Base-by-base conservation (phyloP, 2,113 vertebrate species). In the Cyanistes caeruleus region DNA sequence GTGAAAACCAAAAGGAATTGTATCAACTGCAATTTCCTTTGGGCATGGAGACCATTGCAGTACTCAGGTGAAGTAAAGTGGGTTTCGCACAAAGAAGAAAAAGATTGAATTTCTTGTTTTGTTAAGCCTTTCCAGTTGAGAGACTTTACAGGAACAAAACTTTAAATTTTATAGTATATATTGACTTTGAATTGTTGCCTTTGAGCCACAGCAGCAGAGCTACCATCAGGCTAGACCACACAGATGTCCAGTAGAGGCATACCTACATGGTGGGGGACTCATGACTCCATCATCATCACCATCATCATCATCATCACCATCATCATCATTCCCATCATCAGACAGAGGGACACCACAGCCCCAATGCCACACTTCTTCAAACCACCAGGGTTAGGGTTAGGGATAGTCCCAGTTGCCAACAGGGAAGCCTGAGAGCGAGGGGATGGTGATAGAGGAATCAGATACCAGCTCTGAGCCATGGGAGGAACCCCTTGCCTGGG, bases 341-440 rank as follows among this genome's bases (percentile, higher is more conserved):
- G 53, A 31, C 2, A 8, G 67, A 70, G n/a, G 27, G 23, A 58
- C 48, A 64, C 13, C 55, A 22, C 9, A 11, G 39, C 35, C 37
- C 62, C 5, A 0, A 2, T 35, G 39, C 49, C 56, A 37, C 0
- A 0, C 22, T 2, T 20, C 25, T 52, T 51, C 51, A 49, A 24
- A 35, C 43, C 48, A 74, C 33, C 48, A 12, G 39, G 39, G 39
- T 39, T 39, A 39, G 39, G 39, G 39, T 12, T 39, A 39, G 39
- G 39, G 39, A 12, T 12, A 39, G 11, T 39, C 39, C 39, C 39
- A 48, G 51, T 6, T 86, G 27, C 58, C 43, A 52, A 1, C 5
- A 23, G 51, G 53, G 62, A 83, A 80, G 75, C 37, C 81, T 53
- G 35, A 58, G 37, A 72, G n/a, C 0, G 0, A 78, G 18, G 43